Base-by-base conservation (phyloP, 1,140 invertebrate species). In the Globodera ellingtonae region DNA sequence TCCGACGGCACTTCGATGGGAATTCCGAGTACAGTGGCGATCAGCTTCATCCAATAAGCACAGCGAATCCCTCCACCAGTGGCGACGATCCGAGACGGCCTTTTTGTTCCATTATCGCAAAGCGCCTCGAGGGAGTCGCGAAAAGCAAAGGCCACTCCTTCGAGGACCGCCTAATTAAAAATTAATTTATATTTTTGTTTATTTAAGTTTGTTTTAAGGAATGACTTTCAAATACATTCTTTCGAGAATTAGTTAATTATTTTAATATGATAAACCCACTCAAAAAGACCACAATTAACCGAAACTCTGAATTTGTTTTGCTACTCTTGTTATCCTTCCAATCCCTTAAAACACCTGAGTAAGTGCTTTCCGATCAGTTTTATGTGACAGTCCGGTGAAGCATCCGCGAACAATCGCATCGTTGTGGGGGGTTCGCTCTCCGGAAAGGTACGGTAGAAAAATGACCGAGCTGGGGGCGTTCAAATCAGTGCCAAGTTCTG, bases 351-450 rank as follows among this genome's bases (percentile, higher is more conserved):
- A 24, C 9, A 52, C 56, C 72, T 74, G 75, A 44, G 62, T 78
- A 18, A 78, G 48, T 24, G 75, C 44, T 5, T 69, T 78, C n/a
- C 48, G 72, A 21, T 81, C 66, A 24, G 79, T 52, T 13, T 81
- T 9, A n/a, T 81, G 79, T 5, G 62, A 56, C 13, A 80, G 46
- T 21, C 81, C 81, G n/a, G 24, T 75, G 46, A 82, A 77, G 15
- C 56, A 8, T 9, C 81, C 81, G 44, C 66, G 35, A 8, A 70
- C 44, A 4, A 72, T 48, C 35, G 81, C 82, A 24, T 82, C 72
- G 48, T 82, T 82, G 76, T 82, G 80, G 24, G 81, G 81, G 0
- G 81, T 82, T 48, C 81, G 82, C 71, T 82, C 81, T 10, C 81
- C 81, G 3, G 81, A 82, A 18, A 82, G 56, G 47, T 82, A 82